Base-by-base conservation (phyloP, 2,888 invertebrate species). In the Sclerodermus sp. region DNA sequence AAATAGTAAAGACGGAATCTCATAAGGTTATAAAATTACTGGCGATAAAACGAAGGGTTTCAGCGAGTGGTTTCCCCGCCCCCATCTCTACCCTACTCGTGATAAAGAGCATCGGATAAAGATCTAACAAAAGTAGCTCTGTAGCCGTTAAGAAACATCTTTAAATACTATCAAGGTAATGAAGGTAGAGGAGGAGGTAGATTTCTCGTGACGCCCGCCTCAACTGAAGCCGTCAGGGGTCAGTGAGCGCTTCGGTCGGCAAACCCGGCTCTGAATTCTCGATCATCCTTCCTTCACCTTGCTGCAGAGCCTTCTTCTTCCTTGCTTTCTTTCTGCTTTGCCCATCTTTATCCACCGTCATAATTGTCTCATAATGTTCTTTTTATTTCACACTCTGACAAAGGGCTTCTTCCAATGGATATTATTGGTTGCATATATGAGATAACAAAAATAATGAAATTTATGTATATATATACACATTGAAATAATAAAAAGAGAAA, bases 231-330 rank as follows among this genome's bases (percentile, higher is more conserved):
- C 64, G 66, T 68, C 65, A 69, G 56, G 61, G 68, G 67, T 66
- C 67, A 66, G 66, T 57, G 66, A 68, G 70, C 66, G 58, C 62
- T 61, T 55, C 60, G 60, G 60, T 58, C 63, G 66, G 66, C 60
- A 59, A 64, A 62, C 59, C 65, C 61, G 58, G 60, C 55, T 65
- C 64, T 64, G 58, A 64, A 64, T 66, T 63, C 68, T 63, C 64
- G 48, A 58, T 60, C 61, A 53, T 58, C 53, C 55, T 51, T 50
- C 54, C 41, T 38, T 8, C 23, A 23, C 54, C 32, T 42, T 41
- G 8, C 36, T n/a, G n/a, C n/a, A n/a, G n/a, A n/a, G 37, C 23
- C 10, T 38, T 37, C 16, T 31, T 36, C 32, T 45, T 43, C 31
- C 53, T 58, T 14, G 5, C 12, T 39, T 16, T 47, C 13, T 47